Conservation (phyloP, 2,113 vertebrate genomes). For the Trematocara marginatum region DNA sequence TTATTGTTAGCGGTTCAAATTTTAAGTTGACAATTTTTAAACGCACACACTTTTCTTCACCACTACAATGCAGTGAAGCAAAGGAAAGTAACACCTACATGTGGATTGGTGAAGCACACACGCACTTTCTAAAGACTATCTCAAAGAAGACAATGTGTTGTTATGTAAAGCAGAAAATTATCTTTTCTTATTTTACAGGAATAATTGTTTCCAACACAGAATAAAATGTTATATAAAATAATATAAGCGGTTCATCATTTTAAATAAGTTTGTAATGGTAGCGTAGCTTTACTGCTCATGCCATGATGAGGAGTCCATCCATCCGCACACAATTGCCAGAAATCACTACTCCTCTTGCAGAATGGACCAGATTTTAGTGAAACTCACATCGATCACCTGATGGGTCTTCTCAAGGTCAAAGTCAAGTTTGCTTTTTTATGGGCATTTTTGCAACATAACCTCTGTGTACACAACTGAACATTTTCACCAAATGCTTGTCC, state of each 20-base stretch:
- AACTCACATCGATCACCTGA: background rate
- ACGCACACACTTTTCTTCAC: background rate
- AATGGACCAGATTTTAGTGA: background rate
- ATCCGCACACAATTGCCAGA: background rate
- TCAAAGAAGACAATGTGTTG: background rate
- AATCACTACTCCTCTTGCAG: background rate
- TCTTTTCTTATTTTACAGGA: background rate
- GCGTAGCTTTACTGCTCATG: background rate
- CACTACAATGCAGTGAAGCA: background rate
- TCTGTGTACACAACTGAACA: background rate
- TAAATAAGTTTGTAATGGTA: background rate
- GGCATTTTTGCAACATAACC: background rate
- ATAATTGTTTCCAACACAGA: background rate
- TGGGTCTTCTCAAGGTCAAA: background rate
- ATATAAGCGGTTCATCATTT: background rate
- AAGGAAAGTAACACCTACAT: background rate
- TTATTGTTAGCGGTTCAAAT: background rate
- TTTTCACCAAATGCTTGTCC: background rate
- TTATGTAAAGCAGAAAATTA: background rate
- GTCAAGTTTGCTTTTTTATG: background rate
- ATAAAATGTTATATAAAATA: background rate
- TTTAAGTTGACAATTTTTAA: background rate
- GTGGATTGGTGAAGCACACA: background rate
- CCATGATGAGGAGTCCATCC: background rate
- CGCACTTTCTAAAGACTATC: background rate